Evolutionary conservation across 2,113 vertebrate species (phyloP).

Genomic region (Catharus bicknelli): DNA sequence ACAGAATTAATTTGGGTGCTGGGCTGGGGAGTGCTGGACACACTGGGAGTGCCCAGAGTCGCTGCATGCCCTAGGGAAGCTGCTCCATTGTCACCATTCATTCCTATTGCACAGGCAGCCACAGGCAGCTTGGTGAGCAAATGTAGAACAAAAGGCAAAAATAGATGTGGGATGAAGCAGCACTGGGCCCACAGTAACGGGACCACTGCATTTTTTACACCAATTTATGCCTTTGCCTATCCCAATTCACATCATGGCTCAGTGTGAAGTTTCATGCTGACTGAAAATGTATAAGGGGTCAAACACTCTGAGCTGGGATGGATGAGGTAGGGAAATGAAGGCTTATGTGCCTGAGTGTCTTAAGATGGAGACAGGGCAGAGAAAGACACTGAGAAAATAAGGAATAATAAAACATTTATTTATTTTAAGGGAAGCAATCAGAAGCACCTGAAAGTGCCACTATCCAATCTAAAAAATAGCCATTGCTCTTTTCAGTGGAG

Average conservation of each 20-base stretch:
- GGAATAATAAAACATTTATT: neutral
- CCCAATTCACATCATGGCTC: neutral
- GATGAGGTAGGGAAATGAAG: neutral
- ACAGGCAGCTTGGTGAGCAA: neutral
- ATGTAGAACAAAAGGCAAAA: neutral
- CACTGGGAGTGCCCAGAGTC: neutral
- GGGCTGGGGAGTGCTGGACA: neutral
- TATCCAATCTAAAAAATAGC: neutral
- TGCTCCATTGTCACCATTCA: neutral
- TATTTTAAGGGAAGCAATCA: neutral
- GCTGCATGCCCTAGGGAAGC: neutral
- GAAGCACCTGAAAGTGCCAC: neutral
- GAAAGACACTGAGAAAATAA: neutral
- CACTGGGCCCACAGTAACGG: neutral
- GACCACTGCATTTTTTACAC: accelerated
- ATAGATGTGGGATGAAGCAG: neutral
- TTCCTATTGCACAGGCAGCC: neutral
- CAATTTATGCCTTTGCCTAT: neutral
- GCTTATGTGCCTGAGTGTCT: neutral
- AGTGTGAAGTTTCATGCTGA: neutral
- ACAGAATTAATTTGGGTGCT: neutral
- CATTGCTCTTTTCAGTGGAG: neutral
- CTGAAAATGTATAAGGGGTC: neutral
- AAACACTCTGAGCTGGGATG: neutral
- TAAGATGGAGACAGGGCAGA: neutral